A percentile compares a stretch with the other conserved stretches of the same genome.
Conservation (phyloP, 2,888 invertebrate genomes). For the Pilophorus perplexus region DNA sequence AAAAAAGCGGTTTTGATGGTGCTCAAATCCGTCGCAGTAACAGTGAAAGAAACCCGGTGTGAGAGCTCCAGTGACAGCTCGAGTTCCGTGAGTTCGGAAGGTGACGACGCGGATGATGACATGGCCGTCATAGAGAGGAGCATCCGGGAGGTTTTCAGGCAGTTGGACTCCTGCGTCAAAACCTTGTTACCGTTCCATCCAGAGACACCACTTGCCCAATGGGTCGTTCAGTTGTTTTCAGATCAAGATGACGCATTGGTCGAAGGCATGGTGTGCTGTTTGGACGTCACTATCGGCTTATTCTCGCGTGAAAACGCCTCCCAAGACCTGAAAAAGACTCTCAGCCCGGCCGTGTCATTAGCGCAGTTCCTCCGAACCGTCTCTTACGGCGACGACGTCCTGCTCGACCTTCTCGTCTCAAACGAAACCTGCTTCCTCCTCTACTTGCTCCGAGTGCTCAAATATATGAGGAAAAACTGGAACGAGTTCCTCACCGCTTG, state of each 20-base stretch:
- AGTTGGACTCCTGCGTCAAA: slow-evolving; percentile 79
- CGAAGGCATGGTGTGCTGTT: slow-evolving; percentile 87
- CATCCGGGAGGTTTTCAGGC: slow-evolving; percentile 76
- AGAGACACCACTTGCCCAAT: slow-evolving; percentile 81
- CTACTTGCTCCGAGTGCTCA: slow-evolving; percentile 78
- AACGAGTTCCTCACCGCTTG: slow-evolving; percentile 76
- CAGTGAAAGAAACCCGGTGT: slow-evolving; percentile 83
- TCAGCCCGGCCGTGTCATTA: slow-evolving; percentile 83
- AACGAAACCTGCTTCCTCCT: slow-evolving; percentile 87
- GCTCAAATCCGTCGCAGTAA: slow-evolving; percentile 83
- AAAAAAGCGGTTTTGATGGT: slow-evolving; percentile 85
- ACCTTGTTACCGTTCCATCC: slow-evolving; percentile 80
- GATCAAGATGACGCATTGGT: slow-evolving; percentile 89
- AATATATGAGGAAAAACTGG: slow-evolving; percentile 82
- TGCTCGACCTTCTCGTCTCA: slow-evolving; percentile 81
- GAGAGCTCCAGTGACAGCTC: slow-evolving; percentile 68
- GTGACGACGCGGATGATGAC: slow-evolving; percentile 82
- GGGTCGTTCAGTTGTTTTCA: slow-evolving; percentile 81
- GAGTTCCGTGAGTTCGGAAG: slow-evolving; percentile 78
- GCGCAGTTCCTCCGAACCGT: slow-evolving; percentile 81
- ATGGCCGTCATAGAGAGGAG: slow-evolving; percentile 85
- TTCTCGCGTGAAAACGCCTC: slow-evolving; percentile 77
- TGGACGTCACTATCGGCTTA: slow-evolving; percentile 83
- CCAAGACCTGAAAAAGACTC: slow-evolving; percentile 74
- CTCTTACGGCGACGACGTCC: slow-evolving; percentile 54